Evolutionary conservation across 2,888 invertebrate genomes (phyloP).

Genomic region (Clanis bilineata): DNA sequence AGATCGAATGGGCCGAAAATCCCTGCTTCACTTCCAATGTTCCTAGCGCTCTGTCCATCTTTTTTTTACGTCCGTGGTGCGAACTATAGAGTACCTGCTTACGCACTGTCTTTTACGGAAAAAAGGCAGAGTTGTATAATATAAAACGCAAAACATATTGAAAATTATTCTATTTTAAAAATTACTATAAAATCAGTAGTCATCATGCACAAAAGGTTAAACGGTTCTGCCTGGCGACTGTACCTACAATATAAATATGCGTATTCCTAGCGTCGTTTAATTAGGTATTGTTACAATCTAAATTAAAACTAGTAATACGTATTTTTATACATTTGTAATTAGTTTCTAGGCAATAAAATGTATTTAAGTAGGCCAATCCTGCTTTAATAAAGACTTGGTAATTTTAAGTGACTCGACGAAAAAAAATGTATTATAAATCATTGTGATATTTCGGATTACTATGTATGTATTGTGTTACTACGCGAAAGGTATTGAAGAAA

Average conservation of each 20-base stretch:
- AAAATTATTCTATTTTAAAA: no score
- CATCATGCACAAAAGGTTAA: not conserved
- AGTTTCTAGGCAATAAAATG: not conserved
- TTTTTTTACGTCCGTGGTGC: no score
- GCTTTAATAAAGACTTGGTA: conserved; percentile 10
- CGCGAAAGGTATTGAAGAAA: conserved; percentile 14
- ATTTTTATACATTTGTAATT: conserved; percentile 2
- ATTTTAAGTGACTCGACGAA: conserved; percentile 4
- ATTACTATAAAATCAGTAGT: no score
- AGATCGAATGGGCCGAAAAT: no score
- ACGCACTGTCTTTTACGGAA: no score
- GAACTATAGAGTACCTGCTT: no score
- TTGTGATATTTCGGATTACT: conserved; percentile 15
- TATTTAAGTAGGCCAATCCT: not conserved
- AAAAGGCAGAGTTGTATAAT: no score
- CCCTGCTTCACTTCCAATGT: no score
- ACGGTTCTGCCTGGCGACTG: not conserved
- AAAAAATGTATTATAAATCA: conserved; percentile 7
- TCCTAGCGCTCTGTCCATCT: no score
- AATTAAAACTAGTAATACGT: not conserved
- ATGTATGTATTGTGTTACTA: not conserved
- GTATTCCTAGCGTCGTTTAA: not conserved
- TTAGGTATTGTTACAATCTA: not conserved
- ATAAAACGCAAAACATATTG: no score
- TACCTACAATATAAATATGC: not conserved